Evolutionary conservation across 1,140 invertebrate species (phyloP), one percentile per base, ranked within the genome.

Genomic region (Drosophila sp.): DNA sequence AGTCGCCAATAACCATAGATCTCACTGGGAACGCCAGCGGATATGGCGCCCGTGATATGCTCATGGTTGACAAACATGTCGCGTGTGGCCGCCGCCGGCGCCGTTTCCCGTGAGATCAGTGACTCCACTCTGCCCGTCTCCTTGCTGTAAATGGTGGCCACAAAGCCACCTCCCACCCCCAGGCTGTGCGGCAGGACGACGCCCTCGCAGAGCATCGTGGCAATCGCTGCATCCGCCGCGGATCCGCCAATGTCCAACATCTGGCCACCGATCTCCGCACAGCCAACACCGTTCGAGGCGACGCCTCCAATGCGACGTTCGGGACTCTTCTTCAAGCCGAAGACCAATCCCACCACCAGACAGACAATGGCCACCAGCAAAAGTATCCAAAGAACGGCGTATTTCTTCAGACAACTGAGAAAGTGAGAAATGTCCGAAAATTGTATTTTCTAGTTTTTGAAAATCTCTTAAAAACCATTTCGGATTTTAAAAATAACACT

Each of bases 21-120:
- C 92, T 99, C 98, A 5, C 97, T 98, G 0, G 98, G 98, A 7
- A 99, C 96, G 0, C 95, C 98, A 5, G 97, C 94, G 0, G 98
- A 94, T 50, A 96, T 86, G 2, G 95, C 96, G 5, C 95, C 92
- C 7, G 93, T 91, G 3, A 92, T 89, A 0, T 53, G 1, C 1
- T 86, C 72, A 43, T 92, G 81, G 8, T 92, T 91, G 13, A 94
- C 83, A 86, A 94, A 98, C 96, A 98, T 97, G 56, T 95, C 93
- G 29, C 92, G 89, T 14, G 92, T 93, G 6, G 96, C 94, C 0
- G 93, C 93, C 2, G 92, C 89, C 0, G 97, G 97, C 1, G 97
- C 97, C 3, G 93, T 94, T 93, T 98, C 97, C 29, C 97, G 93
- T 0, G 97, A 96, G 90, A 97, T 95, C n/a, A 98, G 89, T 6